phyloP scores from a whole-genome alignment of 2,888 invertebrate species.

The Sarcophaga carnaria region DNA sequence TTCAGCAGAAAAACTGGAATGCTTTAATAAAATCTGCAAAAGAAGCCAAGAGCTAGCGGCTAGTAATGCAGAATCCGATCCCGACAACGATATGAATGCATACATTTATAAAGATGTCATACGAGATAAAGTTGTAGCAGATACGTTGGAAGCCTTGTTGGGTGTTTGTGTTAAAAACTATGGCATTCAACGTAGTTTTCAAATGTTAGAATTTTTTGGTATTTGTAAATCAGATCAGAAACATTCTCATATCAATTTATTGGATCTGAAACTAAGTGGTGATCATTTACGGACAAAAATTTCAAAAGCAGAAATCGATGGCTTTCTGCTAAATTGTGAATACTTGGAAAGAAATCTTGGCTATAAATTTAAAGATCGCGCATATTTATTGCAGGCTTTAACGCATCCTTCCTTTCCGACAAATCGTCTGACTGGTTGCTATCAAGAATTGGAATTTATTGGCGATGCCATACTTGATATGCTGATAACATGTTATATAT shows the following conservation, averaged over 20 bases:
- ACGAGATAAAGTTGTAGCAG: constrained; percentile 87
- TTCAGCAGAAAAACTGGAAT: constrained; percentile 70
- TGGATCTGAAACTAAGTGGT: constrained; percentile 75
- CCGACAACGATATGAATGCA: constrained; percentile 77
- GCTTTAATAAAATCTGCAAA: constrained; percentile 73
- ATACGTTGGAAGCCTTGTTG: constrained; percentile 91
- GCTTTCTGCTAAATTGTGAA: constrained; percentile 81
- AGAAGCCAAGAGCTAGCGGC: constrained; percentile 60
- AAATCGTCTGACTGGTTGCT: constrained; percentile 92
- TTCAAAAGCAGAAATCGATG: constrained; percentile 82
- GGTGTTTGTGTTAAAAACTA: constrained; percentile 86
- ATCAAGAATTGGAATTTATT: constrained; percentile 94
- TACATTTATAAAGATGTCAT: constrained; percentile 82
- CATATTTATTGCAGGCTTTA: constrained; percentile 93
- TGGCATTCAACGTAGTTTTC: constrained; percentile 82
- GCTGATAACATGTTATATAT: constrained; percentile 93
- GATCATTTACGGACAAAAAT: constrained; percentile 79
- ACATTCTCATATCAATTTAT: constrained; percentile 75
- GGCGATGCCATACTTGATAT: constrained; percentile 97
- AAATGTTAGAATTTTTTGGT: constrained; percentile 86
- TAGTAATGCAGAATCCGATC: constrained; percentile 40
- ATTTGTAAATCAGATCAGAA: constrained; percentile 83
- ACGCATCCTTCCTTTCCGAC: constrained; percentile 95
- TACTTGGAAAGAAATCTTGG: constrained; percentile 86
- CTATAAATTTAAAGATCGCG: constrained; percentile 91